Evolutionary conservation across 2,113 vertebrate species (phyloP), one percentile per base, ranked within the genome.

Genomic region (Solea solea): DNA sequence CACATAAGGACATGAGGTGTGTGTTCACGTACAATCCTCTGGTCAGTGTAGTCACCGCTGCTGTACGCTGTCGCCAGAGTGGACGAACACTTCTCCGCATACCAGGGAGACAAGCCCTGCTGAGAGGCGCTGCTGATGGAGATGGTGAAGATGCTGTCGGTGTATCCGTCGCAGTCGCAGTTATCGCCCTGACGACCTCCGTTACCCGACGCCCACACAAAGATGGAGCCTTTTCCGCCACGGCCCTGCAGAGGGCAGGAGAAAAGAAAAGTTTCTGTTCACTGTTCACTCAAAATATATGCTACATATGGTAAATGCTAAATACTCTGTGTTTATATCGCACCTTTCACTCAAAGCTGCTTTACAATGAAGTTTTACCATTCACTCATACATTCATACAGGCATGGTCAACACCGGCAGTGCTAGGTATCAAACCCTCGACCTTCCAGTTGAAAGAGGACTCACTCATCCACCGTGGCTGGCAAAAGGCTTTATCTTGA

Each of bases 101-200:
- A 98, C 98, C 98, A 99, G 2, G 97, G 98, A 5, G 97, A 98
- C 60, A 96, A 92, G 56, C 98, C 98, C 93, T 98, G 97, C 90
- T 99, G 97, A 0, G 98, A 99, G 25, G 97, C 98, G 0, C 96
- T 98, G 94, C 97, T 98, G 89, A 99, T 98, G 72, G 97, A 98
- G 90, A 99, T 94, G 49, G 97, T 99, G 91, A 95, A 99, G 92
- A 99, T 96, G 82, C 98, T 99, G 77, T 99, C 98, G 0, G 97
- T 99, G 91, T 99, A 99, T 41, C 97, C 98, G 0, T 99, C 98
- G 2, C 97, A 99, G 90, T 99, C 98, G 63, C 97, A 99, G 88
- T 98, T 98, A 80, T 99, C 98, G 2, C 96, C 98, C 90, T 99
- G 98, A 28, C 96, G 96, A 1, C 98, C 97, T 10, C 98, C 98